phyloP scores from a whole-genome alignment of 2,797 vertebrate genomes.

The Zalophus californianus region DNA sequence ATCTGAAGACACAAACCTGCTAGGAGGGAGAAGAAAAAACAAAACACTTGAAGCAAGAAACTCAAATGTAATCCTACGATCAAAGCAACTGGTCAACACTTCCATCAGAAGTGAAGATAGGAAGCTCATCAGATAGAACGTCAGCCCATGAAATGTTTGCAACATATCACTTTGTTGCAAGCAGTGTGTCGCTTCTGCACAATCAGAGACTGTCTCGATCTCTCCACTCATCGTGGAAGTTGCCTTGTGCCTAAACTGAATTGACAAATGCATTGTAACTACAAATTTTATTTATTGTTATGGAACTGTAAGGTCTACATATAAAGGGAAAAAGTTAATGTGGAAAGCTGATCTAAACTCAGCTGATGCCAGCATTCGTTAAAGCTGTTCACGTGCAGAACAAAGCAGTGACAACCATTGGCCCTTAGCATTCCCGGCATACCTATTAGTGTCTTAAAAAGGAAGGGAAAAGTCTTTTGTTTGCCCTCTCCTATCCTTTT shows the following conservation, averaged over 20 bases:
- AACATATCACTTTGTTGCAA: conserved; percentile 93
- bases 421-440: conserved; percentile 96
- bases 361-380: conserved; percentile 93
- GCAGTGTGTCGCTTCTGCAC: conserved; percentile 96
- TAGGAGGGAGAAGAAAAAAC: conserved; percentile 92
- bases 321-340: conserved; percentile 96
- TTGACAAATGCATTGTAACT: conserved; percentile 99
- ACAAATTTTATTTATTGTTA: conserved; percentile 99
- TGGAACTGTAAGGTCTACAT: conserved; percentile 95
- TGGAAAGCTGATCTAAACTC: conserved; percentile 92
- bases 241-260: conserved; percentile 99
- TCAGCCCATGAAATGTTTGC: conserved; percentile 90
- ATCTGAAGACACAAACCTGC: conserved; percentile 94
- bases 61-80: conserved; percentile 92
- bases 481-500: conserved; percentile 90
- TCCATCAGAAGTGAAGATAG: conserved; percentile 90
- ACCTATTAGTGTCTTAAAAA: conserved; percentile 98
- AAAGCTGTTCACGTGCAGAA: conserved; percentile 91
- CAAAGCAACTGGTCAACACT: conserved; percentile 91
- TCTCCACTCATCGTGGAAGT: conserved; percentile 95
- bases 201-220: conserved; percentile 98
- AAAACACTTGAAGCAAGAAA: conserved; percentile 96
- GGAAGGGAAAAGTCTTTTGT: conserved; percentile 89
- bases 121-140: conserved; percentile 87
- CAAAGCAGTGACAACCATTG: conserved; percentile 90